These are phyloP conservation scores for Ricordea florida DNA, from an alignment of 92 coral and sea anemone species.

Conservation along the genomic window DNA sequence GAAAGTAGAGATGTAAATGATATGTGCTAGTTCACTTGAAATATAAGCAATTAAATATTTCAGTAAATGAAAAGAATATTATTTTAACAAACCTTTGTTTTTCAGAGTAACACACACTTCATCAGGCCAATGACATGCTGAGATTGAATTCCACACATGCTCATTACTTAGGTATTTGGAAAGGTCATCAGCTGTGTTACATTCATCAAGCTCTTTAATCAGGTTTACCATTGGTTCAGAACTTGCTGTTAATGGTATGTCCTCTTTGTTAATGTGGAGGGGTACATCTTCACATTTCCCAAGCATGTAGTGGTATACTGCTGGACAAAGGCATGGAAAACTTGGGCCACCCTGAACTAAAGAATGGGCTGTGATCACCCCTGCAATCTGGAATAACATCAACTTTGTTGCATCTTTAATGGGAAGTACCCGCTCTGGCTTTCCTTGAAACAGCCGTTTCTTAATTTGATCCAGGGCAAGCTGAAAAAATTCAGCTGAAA, in stretches of 20 bases:
- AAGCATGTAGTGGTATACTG: constrained; percentile 2
- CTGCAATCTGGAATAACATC: constrained; percentile 27
- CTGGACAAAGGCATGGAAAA: constrained; percentile 20
- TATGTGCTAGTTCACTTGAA: too few relatives aligned
- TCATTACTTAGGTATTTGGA: constrained; percentile 3
- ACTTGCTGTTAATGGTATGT: constrained; percentile 29
- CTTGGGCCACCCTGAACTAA: constrained; percentile 10
- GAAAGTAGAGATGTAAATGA: too few relatives aligned
- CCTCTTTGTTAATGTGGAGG: background rate
- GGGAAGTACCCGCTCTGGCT: constrained; percentile 21
- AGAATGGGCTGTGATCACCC: constrained; percentile 12
- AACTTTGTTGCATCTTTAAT: constrained; percentile 26
- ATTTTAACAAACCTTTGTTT: constrained; percentile 7
- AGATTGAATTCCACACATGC: constrained; percentile 11
- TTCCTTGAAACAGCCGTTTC: constrained; percentile 36
- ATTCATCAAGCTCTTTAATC: constrained; percentile 4
- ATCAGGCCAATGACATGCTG: constrained; percentile 39
- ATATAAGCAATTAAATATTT: too few relatives aligned
- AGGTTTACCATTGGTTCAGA: constrained; percentile 5
- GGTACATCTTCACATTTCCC: constrained; percentile 24
- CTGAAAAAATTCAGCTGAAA: constrained; percentile 28
- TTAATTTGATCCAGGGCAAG: constrained; percentile 31
- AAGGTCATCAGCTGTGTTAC: constrained; percentile 26
- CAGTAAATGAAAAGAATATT: background rate
- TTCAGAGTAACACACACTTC: constrained; percentile 7